phyloP scores from a whole-genome alignment of 2,113 vertebrate genomes.

The Poeciliopsis prolifica region DNA sequence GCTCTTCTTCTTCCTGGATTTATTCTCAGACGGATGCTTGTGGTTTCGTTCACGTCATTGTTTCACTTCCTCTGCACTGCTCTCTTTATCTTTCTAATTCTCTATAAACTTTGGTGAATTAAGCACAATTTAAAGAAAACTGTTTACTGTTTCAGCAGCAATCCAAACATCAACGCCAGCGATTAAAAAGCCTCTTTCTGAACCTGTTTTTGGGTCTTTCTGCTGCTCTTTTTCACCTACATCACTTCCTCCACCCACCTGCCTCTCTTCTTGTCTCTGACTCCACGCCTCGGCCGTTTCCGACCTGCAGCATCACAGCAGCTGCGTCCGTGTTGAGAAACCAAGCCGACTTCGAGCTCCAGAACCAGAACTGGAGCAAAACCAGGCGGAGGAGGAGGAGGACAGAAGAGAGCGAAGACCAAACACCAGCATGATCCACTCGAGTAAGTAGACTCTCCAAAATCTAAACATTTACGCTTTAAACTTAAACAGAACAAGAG shows the following conservation, averaged over 20 bases:
- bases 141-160: background rate
- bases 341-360: background rate
- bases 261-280: background rate
- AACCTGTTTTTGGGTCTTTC: background rate
- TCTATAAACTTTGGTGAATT: background rate
- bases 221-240: slow-evolving; percentile 4
- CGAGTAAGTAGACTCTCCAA: slow-evolving; percentile 37
- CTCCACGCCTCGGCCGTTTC: slow-evolving; percentile 1
- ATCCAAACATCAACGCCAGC: background rate
- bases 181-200: background rate
- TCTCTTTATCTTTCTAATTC: slow-evolving; percentile 16
- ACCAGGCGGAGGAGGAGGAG: background rate
- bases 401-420: background rate
- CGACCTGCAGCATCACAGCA: slow-evolving; percentile 10
- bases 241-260: slow-evolving; percentile 56
- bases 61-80: slow-evolving; percentile 55
- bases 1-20: slow-evolving; percentile 26
- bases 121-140: background rate
- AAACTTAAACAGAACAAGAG: background rate
- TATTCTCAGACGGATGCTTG: slow-evolving; percentile 50
- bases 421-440: slow-evolving; percentile 56
- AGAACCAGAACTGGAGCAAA: slow-evolving; percentile 12
- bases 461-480: background rate
- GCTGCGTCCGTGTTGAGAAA: background rate
- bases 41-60: slow-evolving; percentile 61